Evolutionary conservation across 2,113 vertebrate genomes (phyloP), one percentile per base, ranked within the genome.

Genomic region (Pleuronectes platessa): DNA sequence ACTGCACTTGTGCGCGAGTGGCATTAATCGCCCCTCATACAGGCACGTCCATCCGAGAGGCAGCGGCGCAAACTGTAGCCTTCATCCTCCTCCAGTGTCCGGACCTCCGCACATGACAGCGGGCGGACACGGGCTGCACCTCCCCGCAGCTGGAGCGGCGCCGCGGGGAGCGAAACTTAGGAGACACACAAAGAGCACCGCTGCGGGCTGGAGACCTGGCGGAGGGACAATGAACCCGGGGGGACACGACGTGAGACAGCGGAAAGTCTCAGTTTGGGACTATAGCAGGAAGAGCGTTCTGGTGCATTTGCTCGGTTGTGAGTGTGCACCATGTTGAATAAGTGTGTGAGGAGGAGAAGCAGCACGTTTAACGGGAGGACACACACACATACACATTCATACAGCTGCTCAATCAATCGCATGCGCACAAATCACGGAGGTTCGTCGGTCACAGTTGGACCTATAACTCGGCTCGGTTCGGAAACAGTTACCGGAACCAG

Each of bases 41-140:
- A 1, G 20, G 49, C 66, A 31, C 31, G 31, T 31, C 31, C 31
- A 81, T 87, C 66, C 24, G 26, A 42, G 68, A 80, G 31, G 69
- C 67, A 83, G 81, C 85, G 76, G 79, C 78, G 74, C 67, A 71
- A 68, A 88, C 71, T 87, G 75, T 85, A 83, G 79, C 75, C 76
- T 68, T 42, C 20, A 13, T 40, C 61, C 42, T 42, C 54, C 21
- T 12, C 56, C n/a, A 70, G 61, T 76, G 80, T 10, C 56, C n/a
- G 68, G 61, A 78, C 80, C 84, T 70, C 78, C 78, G 72, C 76
- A 82, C 69, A 86, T 74, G 71, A 86, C 78, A 81, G 79, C 74
- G 3, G 60, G 55, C 59, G 72, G 14, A 75, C 60, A 18, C 23
- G 17, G 12, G 9, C 11, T 58, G 14, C 2, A 58, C 56, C 56